phyloP scores from a whole-genome alignment of 2,797 vertebrate genomes.

The Coluber constrictor region DNA sequence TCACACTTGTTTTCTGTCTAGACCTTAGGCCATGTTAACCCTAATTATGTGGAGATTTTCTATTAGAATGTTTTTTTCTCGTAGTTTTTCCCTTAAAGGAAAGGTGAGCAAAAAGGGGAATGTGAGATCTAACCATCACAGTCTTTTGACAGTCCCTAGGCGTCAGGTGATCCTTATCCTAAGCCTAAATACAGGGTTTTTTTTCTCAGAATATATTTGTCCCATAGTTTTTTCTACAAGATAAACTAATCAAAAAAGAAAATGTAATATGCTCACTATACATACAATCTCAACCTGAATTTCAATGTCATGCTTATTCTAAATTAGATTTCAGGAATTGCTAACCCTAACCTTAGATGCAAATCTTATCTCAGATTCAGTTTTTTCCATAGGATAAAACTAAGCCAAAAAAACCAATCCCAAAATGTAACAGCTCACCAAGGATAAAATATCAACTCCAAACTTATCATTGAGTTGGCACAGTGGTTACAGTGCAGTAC shows the following conservation, averaged over 20 bases:
- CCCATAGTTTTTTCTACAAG: not conserved
- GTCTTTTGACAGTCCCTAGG: not conserved
- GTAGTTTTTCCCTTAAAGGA: not conserved
- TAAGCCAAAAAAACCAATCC: not conserved
- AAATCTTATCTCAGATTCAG: not conserved
- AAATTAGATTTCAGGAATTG: not conserved
- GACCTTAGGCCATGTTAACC: not conserved
- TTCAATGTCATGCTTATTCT: not conserved
- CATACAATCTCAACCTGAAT: not conserved
- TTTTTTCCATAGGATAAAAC: not conserved
- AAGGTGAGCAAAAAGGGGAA: not conserved
- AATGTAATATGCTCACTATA: not conserved
- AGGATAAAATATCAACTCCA: not conserved
- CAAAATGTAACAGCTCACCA: not conserved
- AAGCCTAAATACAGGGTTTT: not conserved
- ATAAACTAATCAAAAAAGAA: not conserved
- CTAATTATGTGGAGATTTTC: not conserved
- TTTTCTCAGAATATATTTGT: not conserved
- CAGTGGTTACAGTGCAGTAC: too few species aligned
- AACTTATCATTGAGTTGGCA: not conserved
- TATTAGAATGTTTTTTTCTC: not conserved
- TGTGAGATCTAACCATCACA: not conserved
- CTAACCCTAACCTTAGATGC: not conserved
- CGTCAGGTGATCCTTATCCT: not conserved
- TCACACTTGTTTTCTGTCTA: not conserved